These are phyloP conservation scores for Mesaphorura yosii DNA, from an alignment of 1,140 invertebrate species.

Conservation along the genomic window DNA sequence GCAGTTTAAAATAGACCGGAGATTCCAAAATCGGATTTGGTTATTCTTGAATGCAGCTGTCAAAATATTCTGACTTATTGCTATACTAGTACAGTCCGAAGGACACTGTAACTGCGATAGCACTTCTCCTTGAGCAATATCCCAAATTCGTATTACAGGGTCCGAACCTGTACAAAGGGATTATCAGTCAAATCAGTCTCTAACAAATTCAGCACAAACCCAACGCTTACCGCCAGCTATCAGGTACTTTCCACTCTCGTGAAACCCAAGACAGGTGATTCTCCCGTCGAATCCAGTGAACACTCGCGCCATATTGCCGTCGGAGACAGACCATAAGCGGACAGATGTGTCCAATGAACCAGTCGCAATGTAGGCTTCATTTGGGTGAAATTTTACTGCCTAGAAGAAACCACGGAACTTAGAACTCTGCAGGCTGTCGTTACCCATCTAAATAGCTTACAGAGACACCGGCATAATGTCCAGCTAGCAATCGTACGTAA, in stretches of 20 bases:
- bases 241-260: constrained; percentile 55
- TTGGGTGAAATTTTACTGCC: constrained; percentile 63
- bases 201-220: background rate
- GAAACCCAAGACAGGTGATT: constrained; percentile 52
- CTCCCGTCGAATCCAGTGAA: constrained; percentile 49
- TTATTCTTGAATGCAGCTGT: constrained; percentile 50
- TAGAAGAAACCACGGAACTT: too few relatives aligned
- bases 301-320: constrained; percentile 47
- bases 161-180: constrained; percentile 47
- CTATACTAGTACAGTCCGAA: constrained; percentile 46
- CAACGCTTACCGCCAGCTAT: constrained; percentile 48
- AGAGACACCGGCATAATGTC: constrained; percentile 71
- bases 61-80: constrained; percentile 49
- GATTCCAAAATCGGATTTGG: constrained; percentile 48
- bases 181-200: constrained; percentile 8
- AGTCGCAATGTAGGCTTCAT: constrained; percentile 63
- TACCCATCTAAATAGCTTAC: constrained; percentile 39
- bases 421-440: background rate
- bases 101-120: constrained; percentile 50
- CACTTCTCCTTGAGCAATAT: constrained; percentile 48
- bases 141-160: constrained; percentile 53
- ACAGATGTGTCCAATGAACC: constrained; percentile 64
- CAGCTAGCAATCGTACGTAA: constrained; percentile 65
- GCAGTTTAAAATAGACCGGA: too few relatives aligned
- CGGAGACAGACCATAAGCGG: constrained; percentile 56